These are phyloP conservation scores for Zoanthus sansibaricus DNA, from an alignment of 92 coral and sea anemone species.

Conservation along the genomic window DNA sequence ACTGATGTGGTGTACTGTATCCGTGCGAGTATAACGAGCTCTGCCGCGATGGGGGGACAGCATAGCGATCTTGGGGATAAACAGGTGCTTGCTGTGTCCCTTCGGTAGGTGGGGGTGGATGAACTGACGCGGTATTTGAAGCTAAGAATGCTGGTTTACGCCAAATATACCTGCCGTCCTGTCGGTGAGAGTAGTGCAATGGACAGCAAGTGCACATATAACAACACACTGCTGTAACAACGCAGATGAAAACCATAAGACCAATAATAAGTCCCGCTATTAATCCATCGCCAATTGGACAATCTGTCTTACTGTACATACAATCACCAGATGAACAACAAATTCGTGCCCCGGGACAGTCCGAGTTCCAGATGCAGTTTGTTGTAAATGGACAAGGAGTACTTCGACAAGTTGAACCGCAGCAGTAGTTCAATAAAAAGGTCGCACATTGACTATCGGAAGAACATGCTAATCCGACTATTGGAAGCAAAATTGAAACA, in stretches of 20 bases:
- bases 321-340: conserved; percentile 46
- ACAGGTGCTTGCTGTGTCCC: neutral
- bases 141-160: neutral
- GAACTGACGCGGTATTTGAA: neutral
- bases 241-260: neutral
- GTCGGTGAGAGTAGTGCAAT: neutral
- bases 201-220: conserved; percentile 28
- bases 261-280: conserved; percentile 27
- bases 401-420: conserved; percentile 9
- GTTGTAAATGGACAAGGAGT: conserved; percentile 10
- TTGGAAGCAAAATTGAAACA: neutral
- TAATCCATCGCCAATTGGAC: conserved; percentile 12
- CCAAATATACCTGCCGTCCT: conserved; percentile 2
- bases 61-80: neutral
- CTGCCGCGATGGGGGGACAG: neutral
- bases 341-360: conserved; percentile 23
- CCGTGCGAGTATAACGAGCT: neutral
- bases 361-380: conserved; percentile 11
- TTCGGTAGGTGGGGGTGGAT: neutral
- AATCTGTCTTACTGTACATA: neutral
- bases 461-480: neutral
- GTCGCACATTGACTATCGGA: neutral
- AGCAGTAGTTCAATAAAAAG: neutral
- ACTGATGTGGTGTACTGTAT: neutral
- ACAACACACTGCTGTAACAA: conserved; percentile 3